Conservation (phyloP, 2,797 vertebrate genomes). For the Scarus forsteni region DNA sequence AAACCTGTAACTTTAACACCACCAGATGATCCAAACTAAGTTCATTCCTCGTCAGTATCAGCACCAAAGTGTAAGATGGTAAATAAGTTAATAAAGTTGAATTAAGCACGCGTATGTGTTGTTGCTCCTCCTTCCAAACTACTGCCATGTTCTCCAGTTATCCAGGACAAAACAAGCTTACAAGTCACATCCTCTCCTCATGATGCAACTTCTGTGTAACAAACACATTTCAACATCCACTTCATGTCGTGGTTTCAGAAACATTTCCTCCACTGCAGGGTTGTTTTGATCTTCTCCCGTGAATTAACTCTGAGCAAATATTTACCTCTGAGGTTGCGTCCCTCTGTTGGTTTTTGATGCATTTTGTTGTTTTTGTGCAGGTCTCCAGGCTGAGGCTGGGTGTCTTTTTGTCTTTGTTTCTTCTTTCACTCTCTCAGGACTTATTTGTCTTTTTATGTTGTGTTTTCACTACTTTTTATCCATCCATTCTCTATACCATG, state of each 20-base stretch:
- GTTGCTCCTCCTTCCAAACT: not conserved
- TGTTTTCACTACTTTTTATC: not conserved
- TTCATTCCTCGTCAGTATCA: no score
- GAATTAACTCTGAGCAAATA: slow-evolving; percentile 35
- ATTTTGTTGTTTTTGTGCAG: slow-evolving; percentile 20
- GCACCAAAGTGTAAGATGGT: no score
- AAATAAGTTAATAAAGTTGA: not conserved
- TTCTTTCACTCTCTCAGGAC: not conserved
- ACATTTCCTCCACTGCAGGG: not conserved
- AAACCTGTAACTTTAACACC: no score
- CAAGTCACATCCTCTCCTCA: not conserved
- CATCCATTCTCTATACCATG: no score
- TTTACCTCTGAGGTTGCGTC: slow-evolving; percentile 7
- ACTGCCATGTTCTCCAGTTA: not conserved
- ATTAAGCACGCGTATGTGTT: not conserved
- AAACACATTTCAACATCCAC: slow-evolving; percentile 25
- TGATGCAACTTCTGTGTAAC: slow-evolving; percentile 52
- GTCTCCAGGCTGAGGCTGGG: slow-evolving; percentile 25
- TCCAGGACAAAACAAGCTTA: not conserved
- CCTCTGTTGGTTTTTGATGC: slow-evolving; percentile 23
- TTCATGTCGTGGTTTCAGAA: slow-evolving; percentile 8
- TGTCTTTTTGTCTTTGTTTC: not conserved
- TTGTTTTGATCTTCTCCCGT: slow-evolving; percentile 3
- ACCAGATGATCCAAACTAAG: no score
- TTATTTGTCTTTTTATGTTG: not conserved